Evolutionary conservation across 2,797 vertebrate genomes (phyloP), one percentile per base, ranked within the genome.

Genomic region (Centroberyx gerrardi): DNA sequence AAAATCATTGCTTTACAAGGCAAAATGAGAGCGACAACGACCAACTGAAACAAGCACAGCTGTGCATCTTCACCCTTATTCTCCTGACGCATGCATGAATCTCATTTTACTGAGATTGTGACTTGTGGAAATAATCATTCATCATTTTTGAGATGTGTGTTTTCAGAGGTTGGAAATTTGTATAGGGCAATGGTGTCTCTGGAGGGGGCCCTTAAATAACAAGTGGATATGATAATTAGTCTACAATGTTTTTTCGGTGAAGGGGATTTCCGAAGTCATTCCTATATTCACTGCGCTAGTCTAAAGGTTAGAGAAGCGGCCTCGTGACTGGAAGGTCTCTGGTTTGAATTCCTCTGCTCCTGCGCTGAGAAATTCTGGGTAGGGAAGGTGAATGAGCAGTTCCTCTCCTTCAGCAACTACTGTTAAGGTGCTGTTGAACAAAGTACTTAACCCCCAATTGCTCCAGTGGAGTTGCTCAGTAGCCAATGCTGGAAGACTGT

Each of bases 381-480:
- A 52, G 3, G 18, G 12, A 28, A 8, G 46, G n/a, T 42, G 31
- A 48, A 33, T 51, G 46, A 64, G 49, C n/a, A 64, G 13, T 17
- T 40, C 42, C 27, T 33, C n/a, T 44, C 1, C 38, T 53, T 73
- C 42, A 60, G 33, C 56, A 59, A 12, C 33, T 29, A 54, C 33
- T 52, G 31, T 7, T 29, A 76, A 58, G 40, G 61, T 48, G 31
- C 56, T 66, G 38, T 31, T 79, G 53, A 75, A 33, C 33, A 65
- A 71, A 22, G 29, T 33, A 56, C 36, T 56, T 62, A 14, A 75
- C 68, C 51, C 38, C 0, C 5, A 42, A 15, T 27, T 31, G 55
- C 61, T 36, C 71, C 17, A 44, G 12, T 42, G 40, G 40, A n/a
- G 46, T n/a, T 48, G 46, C 17, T 17, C 17, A 48, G 15, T 48